Percentiles rank a stretch among this genome's conserved stretches.
phyloP scores from a whole-genome alignment of 2,888 invertebrate species.

The Phorcus lineatus region DNA sequence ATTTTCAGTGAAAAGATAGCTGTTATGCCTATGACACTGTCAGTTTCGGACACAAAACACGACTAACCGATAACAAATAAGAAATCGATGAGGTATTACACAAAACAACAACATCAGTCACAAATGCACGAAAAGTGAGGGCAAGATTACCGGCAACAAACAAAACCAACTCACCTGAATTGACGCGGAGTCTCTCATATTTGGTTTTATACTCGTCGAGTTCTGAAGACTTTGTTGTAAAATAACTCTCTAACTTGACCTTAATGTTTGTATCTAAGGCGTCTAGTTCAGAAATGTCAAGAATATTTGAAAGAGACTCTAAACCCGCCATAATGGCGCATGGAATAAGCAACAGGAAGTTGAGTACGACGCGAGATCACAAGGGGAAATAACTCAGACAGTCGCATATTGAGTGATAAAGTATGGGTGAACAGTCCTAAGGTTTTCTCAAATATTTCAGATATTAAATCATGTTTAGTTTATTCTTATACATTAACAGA shows the following conservation, averaged over 20 bases:
- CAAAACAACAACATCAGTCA: background rate
- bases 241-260: slow-evolving; percentile 50
- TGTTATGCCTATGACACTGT: background rate
- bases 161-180: slow-evolving; percentile 56
- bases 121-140: background rate
- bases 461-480: too few relatives aligned
- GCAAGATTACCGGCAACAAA: background rate
- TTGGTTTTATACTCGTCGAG: slow-evolving; percentile 54
- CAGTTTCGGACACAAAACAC: background rate
- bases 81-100: background rate
- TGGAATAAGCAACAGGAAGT: background rate
- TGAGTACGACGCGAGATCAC: background rate
- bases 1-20: too few relatives aligned
- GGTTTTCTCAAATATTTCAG: too few relatives aligned
- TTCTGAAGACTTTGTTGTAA: slow-evolving; percentile 41
- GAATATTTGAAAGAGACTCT: slow-evolving; percentile 46
- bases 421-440: too few relatives aligned
- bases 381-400: background rate
- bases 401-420: too few relatives aligned
- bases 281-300: slow-evolving; percentile 48
- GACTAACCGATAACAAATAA: background rate
- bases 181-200: slow-evolving; percentile 61
- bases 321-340: slow-evolving; percentile 58
- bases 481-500: too few relatives aligned
- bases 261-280: slow-evolving; percentile 43